phyloP scores from a whole-genome alignment of 1,140 invertebrate species.

The Meteorus sp. region DNA sequence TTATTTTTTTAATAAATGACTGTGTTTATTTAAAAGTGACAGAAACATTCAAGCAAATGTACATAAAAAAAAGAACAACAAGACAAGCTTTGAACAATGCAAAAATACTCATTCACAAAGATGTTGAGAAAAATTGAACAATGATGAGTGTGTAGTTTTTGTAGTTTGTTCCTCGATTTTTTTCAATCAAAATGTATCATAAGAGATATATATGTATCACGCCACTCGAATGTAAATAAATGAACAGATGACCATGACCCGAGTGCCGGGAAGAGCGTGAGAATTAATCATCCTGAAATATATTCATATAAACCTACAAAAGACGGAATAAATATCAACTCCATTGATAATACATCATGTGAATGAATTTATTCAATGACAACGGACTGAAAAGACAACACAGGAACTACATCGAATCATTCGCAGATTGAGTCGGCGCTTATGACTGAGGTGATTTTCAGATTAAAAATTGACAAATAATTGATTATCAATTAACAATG shows the following conservation, averaged over 20 bases:
- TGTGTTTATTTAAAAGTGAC: not conserved
- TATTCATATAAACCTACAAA: not conserved
- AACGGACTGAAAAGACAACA: not conserved
- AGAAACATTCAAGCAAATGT: slow-evolving; percentile 2
- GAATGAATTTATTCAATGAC: not conserved
- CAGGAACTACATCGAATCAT: not conserved
- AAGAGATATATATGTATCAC: slow-evolving; percentile 15
- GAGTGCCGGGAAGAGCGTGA: slow-evolving; percentile 18
- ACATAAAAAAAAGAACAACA: not conserved
- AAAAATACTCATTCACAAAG: slow-evolving; percentile 1
- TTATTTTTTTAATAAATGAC: not conserved
- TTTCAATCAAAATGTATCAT: too few species aligned
- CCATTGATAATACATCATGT: not conserved
- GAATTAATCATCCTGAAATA: slow-evolving; percentile 12
- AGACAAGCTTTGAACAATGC: slow-evolving; percentile 14
- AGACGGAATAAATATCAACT: not conserved
- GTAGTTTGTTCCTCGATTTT: not conserved
- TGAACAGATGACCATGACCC: not conserved
- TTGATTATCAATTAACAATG: not conserved
- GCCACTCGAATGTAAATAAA: too few species aligned
- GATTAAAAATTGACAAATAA: slow-evolving; percentile 10
- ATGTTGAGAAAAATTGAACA: not conserved
- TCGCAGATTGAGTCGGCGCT: slow-evolving; percentile 17
- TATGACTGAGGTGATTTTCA: slow-evolving; percentile 17
- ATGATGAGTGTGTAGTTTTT: not conserved